phyloP scores from a whole-genome alignment of 2,113 vertebrate species.

The Verasper variegatus region DNA sequence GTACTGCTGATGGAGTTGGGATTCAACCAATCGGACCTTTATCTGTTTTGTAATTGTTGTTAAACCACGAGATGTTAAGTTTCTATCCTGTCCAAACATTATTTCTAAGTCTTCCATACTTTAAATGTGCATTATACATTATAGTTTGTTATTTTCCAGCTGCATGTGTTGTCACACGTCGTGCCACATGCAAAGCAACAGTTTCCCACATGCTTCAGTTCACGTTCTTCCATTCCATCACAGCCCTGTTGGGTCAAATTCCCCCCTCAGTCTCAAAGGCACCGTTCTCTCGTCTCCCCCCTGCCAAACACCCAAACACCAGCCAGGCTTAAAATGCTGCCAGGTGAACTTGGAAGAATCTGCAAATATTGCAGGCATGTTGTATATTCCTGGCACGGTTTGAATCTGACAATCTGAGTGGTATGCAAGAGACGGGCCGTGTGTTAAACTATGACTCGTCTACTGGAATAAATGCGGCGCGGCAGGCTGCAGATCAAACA shows the following conservation, averaged over 20 bases:
- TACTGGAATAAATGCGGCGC: slow-evolving; percentile 28
- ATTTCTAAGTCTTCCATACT: not conserved
- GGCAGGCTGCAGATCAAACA: slow-evolving; percentile 44
- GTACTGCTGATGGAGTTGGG: not conserved
- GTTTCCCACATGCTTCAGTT: slow-evolving; percentile 6
- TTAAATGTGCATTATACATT: not conserved
- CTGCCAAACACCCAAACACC: slow-evolving; percentile 26
- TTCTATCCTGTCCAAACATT: not conserved
- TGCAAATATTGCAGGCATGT: slow-evolving; percentile 35
- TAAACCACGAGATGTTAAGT: not conserved
- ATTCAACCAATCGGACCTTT: not conserved
- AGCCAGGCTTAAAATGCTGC: slow-evolving; percentile 28
- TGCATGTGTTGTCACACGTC: not conserved
- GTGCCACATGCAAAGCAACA: not conserved
- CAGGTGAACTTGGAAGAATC: slow-evolving; percentile 37
- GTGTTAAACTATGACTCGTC: slow-evolving; percentile 28
- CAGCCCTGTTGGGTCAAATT: not conserved
- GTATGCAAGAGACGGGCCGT: not conserved
- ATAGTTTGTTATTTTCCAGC: not conserved
- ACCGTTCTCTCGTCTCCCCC: slow-evolving; percentile 9
- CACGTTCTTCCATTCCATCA: slow-evolving; percentile 20
- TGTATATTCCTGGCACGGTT: slow-evolving; percentile 40
- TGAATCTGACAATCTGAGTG: slow-evolving; percentile 1
- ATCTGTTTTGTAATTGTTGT: not conserved
- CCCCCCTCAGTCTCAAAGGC: slow-evolving; percentile 20